Base-by-base conservation (phyloP, 1,140 invertebrate genomes). In the Meteorus sp. region DNA sequence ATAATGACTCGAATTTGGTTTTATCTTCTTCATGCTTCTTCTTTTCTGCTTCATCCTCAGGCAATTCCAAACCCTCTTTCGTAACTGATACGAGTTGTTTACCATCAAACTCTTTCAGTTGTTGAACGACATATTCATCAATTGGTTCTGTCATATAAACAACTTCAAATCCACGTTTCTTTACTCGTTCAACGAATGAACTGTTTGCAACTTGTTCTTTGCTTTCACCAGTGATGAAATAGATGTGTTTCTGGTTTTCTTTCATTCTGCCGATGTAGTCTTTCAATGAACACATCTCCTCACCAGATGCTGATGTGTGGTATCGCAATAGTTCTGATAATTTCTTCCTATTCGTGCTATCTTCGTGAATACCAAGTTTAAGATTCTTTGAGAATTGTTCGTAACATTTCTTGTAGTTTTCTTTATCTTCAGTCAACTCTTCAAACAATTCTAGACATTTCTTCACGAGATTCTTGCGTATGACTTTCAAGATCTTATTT, bases 131-230 rank as follows among this genome's bases (percentile, higher is more conserved):
- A 75, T 99, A 99, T 78, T 99, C 97, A 83, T 99, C 97, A 68
- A 99, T 99, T 22, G 97, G 96, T 75, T 99, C 97, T 8, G 90
- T 91, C 96, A 99, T 98, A 86, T 98, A 99, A 8, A 99, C 85
- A 4, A 99, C 95, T 81, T 99, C 97, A 72, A 95, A 97, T 45
- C 96, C 97, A 73, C 95, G 89, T 74, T 97, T 98, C 86, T 93
- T 94, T 0, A 99, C 93, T 55, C 93, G 84, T 81, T 99, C 97
- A 60, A 99, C 96, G 73, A 99, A 99, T 0, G 97, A 92, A 35
- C 96, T 98, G 81, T 94, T 95, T 66, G 92, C 87, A 13, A 99
- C 96, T 72, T 92, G 91, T 51, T 99, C 97, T 68, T 88, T 91
- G 80, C 85, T 94, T 77, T 99, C 96, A 68, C 97, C 95, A 71